Base-by-base conservation (phyloP, 2,888 invertebrate species). In the Zaprionus obscuricornis region DNA sequence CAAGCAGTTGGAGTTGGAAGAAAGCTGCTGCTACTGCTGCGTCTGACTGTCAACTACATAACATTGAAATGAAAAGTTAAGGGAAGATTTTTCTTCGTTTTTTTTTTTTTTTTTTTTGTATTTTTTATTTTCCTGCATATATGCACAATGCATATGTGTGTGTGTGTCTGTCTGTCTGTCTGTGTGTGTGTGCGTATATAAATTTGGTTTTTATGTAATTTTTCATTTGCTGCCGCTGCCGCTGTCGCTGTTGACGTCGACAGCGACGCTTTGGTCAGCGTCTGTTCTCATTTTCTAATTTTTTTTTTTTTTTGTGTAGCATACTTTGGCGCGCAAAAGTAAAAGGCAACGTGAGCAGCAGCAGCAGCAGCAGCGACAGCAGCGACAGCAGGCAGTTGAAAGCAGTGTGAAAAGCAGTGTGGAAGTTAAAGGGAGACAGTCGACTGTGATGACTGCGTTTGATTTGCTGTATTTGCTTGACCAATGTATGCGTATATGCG, bases 181-280 rank as follows among this genome's bases (percentile, higher is more conserved):
- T 54, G 43, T 39, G 27, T 40, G 31, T 34, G 64, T 65, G 37
- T 67, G 68, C 33, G 62, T 69, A 67, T 68, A 84, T 77, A 82
- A 73, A 85, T 85, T 85, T 77, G 82, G 58, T 82, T 85, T 85
- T 77, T 82, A 85, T 85, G 82, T 77, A 82, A 77, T 77, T 85
- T 77, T 82, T 85, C 85, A 77, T 77, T 77, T 56, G 76, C 62
- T 50, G 66, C 39, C 33, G 49, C 29, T 27, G 70, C 29, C 40
- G 39, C 2, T 24, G 13, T 22, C 27, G 49, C 13, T 42, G 64
- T 20, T 26, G 50, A 31, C 63, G 56, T 11, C 16, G 65, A 51
- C 66, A 36, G 45, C 45, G 50, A 20, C 24, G 59, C 49, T n/a
- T 45, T 71, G 68, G 77, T 68, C 83, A 66, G 42, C 47, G 54